Evolutionary conservation across 2,797 vertebrate genomes (phyloP).

Genomic region (Acipenser transmontanus): DNA sequence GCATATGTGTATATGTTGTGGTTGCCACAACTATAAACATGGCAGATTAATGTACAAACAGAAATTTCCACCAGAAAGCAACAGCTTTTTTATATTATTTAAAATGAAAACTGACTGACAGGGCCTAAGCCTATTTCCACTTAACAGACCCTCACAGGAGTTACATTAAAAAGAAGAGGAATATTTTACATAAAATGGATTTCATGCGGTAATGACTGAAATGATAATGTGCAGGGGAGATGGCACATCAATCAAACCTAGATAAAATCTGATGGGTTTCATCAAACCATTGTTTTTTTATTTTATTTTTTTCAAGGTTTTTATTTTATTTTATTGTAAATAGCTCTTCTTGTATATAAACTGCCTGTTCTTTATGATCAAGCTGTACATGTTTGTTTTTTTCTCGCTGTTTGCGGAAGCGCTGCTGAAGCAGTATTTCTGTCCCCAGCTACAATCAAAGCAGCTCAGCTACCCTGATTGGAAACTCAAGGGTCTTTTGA

Average conservation of each 20-base stretch:
- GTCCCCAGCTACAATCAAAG: conserved; percentile 43
- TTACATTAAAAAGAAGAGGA: conserved; percentile 31
- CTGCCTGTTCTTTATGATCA: conserved; percentile 19
- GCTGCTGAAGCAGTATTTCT: not conserved
- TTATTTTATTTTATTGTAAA: conserved; percentile 21
- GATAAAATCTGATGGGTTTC: conserved; percentile 18
- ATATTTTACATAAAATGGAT: conserved; percentile 37
- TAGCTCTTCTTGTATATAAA: not conserved
- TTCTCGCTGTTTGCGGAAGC: not conserved
- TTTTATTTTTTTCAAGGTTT: not conserved
- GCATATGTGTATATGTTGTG: not conserved
- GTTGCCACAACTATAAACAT: not conserved
- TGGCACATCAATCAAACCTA: conserved; percentile 7
- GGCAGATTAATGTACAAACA: not conserved
- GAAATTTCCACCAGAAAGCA: accelerated
- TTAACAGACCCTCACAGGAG: conserved; percentile 26
- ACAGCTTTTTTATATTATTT: conserved; percentile 22
- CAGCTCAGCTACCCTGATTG: conserved; percentile 48
- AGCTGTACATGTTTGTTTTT: not conserved
- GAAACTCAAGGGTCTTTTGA: conserved; percentile 70
- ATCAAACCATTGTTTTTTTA: conserved; percentile 14
- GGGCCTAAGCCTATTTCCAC: conserved; percentile 18
- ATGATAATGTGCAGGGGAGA: conserved; percentile 12
- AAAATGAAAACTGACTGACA: conserved; percentile 12
- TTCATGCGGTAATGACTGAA: conserved; percentile 25